Evolutionary conservation across 2,797 vertebrate species (phyloP).

Genomic region (Siniperca scherzeri): DNA sequence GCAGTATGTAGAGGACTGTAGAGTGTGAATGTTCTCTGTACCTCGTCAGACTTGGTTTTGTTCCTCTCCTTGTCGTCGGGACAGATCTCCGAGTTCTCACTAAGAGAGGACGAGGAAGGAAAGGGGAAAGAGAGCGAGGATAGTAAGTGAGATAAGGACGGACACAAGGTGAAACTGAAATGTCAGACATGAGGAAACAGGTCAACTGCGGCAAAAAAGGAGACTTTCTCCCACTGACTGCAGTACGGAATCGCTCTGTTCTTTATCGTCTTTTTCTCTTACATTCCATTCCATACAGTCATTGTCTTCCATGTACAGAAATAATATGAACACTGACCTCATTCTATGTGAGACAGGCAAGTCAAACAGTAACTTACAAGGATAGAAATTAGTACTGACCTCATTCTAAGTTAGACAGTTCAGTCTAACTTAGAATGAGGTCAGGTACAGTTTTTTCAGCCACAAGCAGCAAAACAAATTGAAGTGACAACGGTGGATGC

Average conservation of each 20-base stretch:
- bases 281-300: not conserved
- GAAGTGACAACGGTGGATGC: not conserved
- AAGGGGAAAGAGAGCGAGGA: not conserved
- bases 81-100: constrained; percentile 83
- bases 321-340: constrained; percentile 45
- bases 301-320: constrained; percentile 4
- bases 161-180: constrained; percentile 60
- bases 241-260: constrained; percentile 8
- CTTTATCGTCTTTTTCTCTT: not conserved
- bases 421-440: not conserved
- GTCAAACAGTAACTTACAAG: not conserved
- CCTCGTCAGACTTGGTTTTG: constrained; percentile 84
- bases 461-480: not conserved
- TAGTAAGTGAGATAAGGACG: constrained; percentile 31
- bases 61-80: constrained; percentile 82
- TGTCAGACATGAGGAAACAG: constrained; percentile 62
- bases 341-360: not conserved
- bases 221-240: constrained; percentile 29
- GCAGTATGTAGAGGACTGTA: not conserved
- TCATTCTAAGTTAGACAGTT: not conserved
- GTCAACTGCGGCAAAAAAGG: constrained; percentile 50
- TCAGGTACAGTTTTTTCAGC: not conserved
- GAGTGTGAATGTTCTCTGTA: constrained; percentile 48
- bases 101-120: constrained; percentile 40
- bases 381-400: not conserved